Evolutionary conservation across 2,797 vertebrate species (phyloP).

Genomic region (Catostomus latipinnis): DNA sequence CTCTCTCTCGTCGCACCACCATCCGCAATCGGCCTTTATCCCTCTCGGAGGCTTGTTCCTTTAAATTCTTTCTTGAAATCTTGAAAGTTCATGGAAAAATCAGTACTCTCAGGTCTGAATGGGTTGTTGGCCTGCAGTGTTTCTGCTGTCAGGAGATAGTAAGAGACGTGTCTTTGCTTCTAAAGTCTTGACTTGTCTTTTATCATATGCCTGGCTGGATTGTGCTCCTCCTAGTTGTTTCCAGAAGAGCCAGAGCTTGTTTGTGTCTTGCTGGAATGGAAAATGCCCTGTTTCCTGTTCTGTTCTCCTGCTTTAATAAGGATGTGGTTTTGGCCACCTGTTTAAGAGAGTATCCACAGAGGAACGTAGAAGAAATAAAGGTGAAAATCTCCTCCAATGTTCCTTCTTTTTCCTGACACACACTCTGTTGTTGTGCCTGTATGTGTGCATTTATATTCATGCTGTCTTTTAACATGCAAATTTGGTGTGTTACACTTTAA

Average conservation of each 20-base stretch:
- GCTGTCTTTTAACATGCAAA: not conserved
- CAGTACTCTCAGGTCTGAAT: too few relatives aligned
- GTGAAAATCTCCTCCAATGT: slow-evolving; percentile 9
- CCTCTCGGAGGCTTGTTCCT: too few relatives aligned
- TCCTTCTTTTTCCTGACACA: not conserved
- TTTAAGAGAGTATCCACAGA: slow-evolving; percentile 8
- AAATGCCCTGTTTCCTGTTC: slow-evolving; percentile 58
- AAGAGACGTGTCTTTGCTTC: not conserved
- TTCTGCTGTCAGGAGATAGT: slow-evolving; percentile 2
- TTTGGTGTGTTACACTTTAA: not conserved
- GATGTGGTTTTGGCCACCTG: slow-evolving; percentile 41
- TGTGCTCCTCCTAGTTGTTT: slow-evolving; percentile 53
- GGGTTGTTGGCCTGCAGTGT: not conserved
- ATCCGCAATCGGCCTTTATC: too few relatives aligned
- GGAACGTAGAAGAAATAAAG: slow-evolving; percentile 8
- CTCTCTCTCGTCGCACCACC: too few relatives aligned
- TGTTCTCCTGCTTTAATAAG: slow-evolving; percentile 38
- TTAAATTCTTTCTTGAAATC: too few relatives aligned
- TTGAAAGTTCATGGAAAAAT: too few relatives aligned
- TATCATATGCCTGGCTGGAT: slow-evolving; percentile 34
- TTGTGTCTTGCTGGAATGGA: slow-evolving; percentile 58
- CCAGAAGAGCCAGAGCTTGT: slow-evolving; percentile 60
- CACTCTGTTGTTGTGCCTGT: not conserved
- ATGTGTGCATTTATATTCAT: slow-evolving; percentile 12
- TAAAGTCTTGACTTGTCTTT: slow-evolving; percentile 22